Percentiles rank a stretch among this genome's conserved stretches.
Evolutionary conservation across 2,113 vertebrate species (phyloP).

Genomic region (Seriola dumerili): DNA sequence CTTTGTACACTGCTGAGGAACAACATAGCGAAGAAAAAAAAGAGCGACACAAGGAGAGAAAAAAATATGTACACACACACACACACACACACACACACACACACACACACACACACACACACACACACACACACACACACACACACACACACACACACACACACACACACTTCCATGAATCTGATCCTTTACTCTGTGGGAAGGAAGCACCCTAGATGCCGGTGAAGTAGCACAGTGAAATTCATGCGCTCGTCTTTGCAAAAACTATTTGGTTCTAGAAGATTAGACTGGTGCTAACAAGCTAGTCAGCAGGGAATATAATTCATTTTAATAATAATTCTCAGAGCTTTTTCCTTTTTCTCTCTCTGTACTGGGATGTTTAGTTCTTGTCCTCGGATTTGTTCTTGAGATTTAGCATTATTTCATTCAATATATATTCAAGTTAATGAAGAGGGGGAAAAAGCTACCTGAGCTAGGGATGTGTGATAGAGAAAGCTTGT

Average conservation of each 20-base stretch:
- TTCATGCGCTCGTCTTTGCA: not conserved
- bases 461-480: not conserved
- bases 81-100: conserved; percentile 23
- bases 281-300: not conserved
- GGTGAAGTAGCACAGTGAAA: not conserved
- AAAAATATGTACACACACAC: conserved; percentile 22
- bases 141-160: conserved; percentile 13
- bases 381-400: not conserved
- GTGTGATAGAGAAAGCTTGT: not conserved
- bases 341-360: not conserved
- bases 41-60: conserved; percentile 10
- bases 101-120: conserved; percentile 12
- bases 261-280: not conserved
- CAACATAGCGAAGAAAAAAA: conserved; percentile 61
- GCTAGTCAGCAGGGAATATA: not conserved
- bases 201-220: conserved; percentile 51
- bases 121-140: conserved; percentile 17
- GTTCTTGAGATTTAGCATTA: not conserved
- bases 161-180: conserved; percentile 30
- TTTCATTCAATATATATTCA: not conserved
- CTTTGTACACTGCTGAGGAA: conserved; percentile 75
- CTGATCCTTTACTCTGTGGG: conserved; percentile 69
- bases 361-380: not conserved
- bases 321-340: not conserved
- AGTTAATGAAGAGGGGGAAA: not conserved